Percentiles rank a stretch among this genome's conserved stretches.
These are phyloP conservation scores for Morone saxatilis DNA, from an alignment of 2,113 vertebrate species.

Conservation along the genomic window DNA sequence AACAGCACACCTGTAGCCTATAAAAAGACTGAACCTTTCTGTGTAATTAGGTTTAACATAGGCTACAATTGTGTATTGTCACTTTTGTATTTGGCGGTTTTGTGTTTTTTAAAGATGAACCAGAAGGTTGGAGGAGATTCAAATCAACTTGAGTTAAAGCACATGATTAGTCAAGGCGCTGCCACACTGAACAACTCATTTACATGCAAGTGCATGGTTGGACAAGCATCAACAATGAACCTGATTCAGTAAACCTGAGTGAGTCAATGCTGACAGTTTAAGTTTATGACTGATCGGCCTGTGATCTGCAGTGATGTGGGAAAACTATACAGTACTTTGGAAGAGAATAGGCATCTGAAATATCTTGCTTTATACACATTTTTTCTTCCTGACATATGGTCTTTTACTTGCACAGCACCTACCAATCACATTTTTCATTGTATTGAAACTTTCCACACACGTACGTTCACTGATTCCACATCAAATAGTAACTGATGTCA, in stretches of 20 bases:
- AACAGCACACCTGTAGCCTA: conserved; percentile 54
- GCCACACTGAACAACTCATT: neutral
- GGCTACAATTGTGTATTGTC: conserved; percentile 53
- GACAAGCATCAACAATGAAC: neutral
- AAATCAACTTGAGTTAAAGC: conserved; percentile 20
- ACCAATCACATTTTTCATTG: conserved; percentile 26
- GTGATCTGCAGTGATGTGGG: neutral
- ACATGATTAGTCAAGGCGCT: conserved; percentile 17
- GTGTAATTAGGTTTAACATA: conserved; percentile 60
- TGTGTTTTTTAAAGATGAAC: conserved; percentile 37
- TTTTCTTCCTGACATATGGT: neutral
- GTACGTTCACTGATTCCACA: conserved; percentile 21
- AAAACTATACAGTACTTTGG: neutral
- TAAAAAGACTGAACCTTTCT: conserved; percentile 41
- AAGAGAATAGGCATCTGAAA: neutral
- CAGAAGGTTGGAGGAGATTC: conserved; percentile 35
- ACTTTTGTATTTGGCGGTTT: conserved; percentile 55
- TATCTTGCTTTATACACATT: neutral
- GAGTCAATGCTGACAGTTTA: neutral
- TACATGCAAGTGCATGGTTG: conserved; percentile 5
- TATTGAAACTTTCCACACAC: conserved; percentile 32
- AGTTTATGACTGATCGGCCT: neutral
- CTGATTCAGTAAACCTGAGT: neutral
- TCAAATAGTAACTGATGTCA: conserved; percentile 64
- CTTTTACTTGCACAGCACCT: conserved; percentile 14